Evolutionary conservation across 35 echinoderm and acorn worm genomes (phyloP), one percentile per base, ranked within the genome.

Genomic region (Heliocidaris tuberculata): DNA sequence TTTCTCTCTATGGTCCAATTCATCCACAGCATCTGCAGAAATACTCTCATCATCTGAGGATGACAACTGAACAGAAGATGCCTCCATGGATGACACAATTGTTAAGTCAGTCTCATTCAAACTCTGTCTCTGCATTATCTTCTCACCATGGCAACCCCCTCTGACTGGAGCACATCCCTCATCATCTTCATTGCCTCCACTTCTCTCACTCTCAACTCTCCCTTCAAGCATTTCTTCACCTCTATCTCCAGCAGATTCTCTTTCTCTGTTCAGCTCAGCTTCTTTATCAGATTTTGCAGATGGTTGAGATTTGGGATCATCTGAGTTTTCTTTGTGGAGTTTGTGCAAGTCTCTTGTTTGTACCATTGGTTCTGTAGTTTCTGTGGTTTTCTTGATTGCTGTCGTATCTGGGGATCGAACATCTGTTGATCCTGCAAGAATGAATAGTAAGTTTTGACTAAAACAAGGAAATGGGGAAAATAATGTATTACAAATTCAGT

Each of bases 71-170:
- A 78, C 27, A n/a, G 50, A 49, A 27, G 91, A 93, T 59, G 21
- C 11, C 50, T 93, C 91, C n/a, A 93, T 5, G 10, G 91, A 93
- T 6, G 91, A 93, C n/a, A 93, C 91, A 3, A 93, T 4, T 35
- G 91, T 93, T 1, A 93, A 93, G 21, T 93, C 91, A 31, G 91
- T 93, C 27, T 93, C 91, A 93, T 93, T 59, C 10, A 93, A 59
- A n/a, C 29, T 48, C n/a, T 93, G 48, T 93, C 50, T 59, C 29
- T 89, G 87, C 65, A n/a, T 78, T 19, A 78, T 78, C 65, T 78
- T n/a, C 21, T 78, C 65, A 78, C 21, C 27, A n/a, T 78, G 6
- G 21, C 8, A 27, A 78, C 21, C 27, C 27, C 65, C 6, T 7
- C 21, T 78, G 65, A 56, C 8, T 56, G 52, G 52, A 13, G 17